Conservation (phyloP, 2,888 invertebrate species). For the Limnephilus auricula region DNA sequence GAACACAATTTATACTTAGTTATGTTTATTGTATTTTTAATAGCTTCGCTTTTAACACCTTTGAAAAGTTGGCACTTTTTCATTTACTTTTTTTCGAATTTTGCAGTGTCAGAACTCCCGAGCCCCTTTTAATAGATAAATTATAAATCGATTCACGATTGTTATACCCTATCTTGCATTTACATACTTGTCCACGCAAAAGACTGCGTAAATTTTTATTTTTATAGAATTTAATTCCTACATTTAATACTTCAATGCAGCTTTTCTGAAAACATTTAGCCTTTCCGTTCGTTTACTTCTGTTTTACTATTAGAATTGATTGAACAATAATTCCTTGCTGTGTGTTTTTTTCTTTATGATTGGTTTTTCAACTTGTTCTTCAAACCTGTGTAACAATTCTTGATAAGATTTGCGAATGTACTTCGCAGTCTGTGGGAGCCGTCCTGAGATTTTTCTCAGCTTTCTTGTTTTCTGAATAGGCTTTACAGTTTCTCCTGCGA, state of each 20-base stretch:
- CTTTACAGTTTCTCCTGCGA: constrained; percentile 14
- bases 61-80: not conserved
- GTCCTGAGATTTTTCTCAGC: not conserved
- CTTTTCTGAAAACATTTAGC: not conserved
- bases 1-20: too few relatives aligned
- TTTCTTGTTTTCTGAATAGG: constrained; percentile 22
- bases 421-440: not conserved
- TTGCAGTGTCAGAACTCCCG: not conserved
- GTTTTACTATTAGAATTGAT: not conserved
- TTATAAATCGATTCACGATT: too few relatives aligned
- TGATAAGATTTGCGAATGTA: not conserved
- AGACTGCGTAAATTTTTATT: not conserved
- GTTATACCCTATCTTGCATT: too few relatives aligned
- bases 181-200: not conserved
- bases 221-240: too few relatives aligned
- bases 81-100: not conserved
- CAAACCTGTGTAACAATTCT: not conserved
- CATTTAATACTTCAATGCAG: not conserved
- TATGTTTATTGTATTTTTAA: too few relatives aligned
- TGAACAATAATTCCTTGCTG: not conserved
- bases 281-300: too few relatives aligned
- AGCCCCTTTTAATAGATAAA: not conserved
- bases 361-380: not conserved
- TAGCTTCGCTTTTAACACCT: not conserved
- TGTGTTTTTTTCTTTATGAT: not conserved